Conservation (phyloP, 2,113 vertebrate genomes). For the Phainopepla nitens region DNA sequence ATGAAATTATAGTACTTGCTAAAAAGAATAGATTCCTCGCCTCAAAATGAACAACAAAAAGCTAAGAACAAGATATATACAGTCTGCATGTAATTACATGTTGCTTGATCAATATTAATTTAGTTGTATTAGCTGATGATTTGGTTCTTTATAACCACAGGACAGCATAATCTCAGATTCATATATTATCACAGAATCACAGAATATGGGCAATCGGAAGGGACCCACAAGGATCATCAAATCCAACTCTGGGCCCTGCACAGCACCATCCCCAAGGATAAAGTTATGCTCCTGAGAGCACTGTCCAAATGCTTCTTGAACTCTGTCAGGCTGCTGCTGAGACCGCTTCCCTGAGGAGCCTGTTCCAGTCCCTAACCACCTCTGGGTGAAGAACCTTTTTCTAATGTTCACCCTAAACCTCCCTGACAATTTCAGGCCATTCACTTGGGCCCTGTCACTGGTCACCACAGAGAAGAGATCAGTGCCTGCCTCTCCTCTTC, state of each 20-base stretch:
- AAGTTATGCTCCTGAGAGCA: too few species aligned
- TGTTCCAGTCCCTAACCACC: not conserved
- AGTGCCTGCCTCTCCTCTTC: not conserved
- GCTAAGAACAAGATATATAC: not conserved
- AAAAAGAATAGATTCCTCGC: not conserved
- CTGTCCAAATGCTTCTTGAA: not conserved
- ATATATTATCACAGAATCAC: not conserved
- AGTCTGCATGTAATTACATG: not conserved
- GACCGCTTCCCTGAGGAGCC: not conserved
- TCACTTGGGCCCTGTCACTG: not conserved
- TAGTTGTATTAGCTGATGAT: not conserved
- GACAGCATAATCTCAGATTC: not conserved
- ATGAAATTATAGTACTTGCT: not conserved
- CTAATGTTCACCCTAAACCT: not conserved
- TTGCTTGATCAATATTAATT: not conserved
- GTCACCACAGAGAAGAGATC: not conserved
- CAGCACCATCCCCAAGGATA: not conserved
- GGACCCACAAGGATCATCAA: not conserved
- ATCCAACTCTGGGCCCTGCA: not conserved
- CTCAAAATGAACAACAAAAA: not conserved
- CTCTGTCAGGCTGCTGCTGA: not conserved
- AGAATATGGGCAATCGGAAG: not conserved
- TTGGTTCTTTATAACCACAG: not conserved
- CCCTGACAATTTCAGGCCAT: not conserved
- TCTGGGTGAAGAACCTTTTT: not conserved